phyloP scores from a whole-genome alignment of 2,113 vertebrate species.

The Meriones unguiculatus region DNA sequence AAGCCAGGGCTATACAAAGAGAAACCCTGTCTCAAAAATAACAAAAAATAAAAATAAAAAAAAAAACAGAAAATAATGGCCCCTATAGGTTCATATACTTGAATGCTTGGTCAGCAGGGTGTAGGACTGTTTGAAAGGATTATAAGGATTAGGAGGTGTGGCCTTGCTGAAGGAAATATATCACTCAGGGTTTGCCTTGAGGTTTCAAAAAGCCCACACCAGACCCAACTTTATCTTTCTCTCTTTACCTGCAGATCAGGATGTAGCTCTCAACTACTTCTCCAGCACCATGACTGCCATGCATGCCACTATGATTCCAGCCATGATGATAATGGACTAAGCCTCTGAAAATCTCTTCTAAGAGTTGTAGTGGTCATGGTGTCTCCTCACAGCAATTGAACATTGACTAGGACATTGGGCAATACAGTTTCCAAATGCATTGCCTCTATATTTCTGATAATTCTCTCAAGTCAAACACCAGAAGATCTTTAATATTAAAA shows the following conservation, averaged over 20 bases:
- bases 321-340: background rate
- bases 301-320: no score
- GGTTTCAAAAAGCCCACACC: background rate
- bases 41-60: no score
- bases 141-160: background rate
- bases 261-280: background rate
- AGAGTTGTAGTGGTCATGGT: background rate
- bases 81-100: background rate
- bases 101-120: background rate
- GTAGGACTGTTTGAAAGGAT: background rate
- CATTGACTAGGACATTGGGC: background rate
- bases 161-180: background rate
- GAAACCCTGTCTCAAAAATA: no score
- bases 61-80: background rate
- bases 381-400: background rate
- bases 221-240: background rate
- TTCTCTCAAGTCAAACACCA: background rate
- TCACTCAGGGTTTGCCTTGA: background rate
- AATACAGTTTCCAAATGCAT: constrained; percentile 2
- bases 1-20: no score
- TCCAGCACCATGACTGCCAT: background rate
- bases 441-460: constrained; percentile 21
- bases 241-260: background rate
- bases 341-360: background rate
- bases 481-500: constrained; percentile 40